A percentile compares a stretch with the other conserved stretches of the same genome.
These are phyloP conservation scores for Ormyrus thymus DNA, from an alignment of 2,888 invertebrate species.

Conservation along the genomic window DNA sequence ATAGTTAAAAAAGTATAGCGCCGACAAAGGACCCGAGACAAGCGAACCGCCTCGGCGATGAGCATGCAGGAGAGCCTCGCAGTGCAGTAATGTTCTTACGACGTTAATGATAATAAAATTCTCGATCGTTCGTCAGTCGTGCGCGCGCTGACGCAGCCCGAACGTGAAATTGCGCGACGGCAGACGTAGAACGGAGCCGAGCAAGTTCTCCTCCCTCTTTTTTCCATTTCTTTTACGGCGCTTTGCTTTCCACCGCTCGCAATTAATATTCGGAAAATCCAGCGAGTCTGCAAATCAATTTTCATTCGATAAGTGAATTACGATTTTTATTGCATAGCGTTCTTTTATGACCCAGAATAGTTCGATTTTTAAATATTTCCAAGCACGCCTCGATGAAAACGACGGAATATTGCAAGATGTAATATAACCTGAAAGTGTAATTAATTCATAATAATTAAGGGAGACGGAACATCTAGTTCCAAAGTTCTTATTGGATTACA, in stretches of 20 bases:
- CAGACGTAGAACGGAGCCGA: neutral
- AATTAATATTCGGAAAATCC: conserved; percentile 22
- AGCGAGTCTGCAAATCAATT: conserved; percentile 2
- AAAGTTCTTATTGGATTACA: too few species aligned
- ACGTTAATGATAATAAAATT: conserved; percentile 54
- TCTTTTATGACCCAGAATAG: neutral
- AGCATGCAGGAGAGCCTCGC: neutral
- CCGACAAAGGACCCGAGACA: neutral
- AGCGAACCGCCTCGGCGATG: neutral
- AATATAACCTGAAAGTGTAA: too few species aligned
- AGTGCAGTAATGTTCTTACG: conserved; percentile 44
- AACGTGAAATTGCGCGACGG: conserved; percentile 13
- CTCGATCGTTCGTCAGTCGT: conserved; percentile 32
- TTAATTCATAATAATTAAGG: too few species aligned
- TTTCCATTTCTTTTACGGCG: conserved; percentile 19
- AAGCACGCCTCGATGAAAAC: too few species aligned
- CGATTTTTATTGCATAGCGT: neutral
- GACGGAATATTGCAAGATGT: too few species aligned
- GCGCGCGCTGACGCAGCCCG: conserved; percentile 33
- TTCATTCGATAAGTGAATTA: neutral
- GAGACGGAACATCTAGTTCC: too few species aligned
- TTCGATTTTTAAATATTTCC: neutral
- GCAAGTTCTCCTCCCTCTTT: neutral
- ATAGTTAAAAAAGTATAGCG: neutral
- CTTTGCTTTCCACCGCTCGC: neutral